Percentiles rank a stretch among this genome's conserved stretches.
phyloP scores from a whole-genome alignment of 1,140 invertebrate genomes.

The Stegodyphus mimosarum region DNA sequence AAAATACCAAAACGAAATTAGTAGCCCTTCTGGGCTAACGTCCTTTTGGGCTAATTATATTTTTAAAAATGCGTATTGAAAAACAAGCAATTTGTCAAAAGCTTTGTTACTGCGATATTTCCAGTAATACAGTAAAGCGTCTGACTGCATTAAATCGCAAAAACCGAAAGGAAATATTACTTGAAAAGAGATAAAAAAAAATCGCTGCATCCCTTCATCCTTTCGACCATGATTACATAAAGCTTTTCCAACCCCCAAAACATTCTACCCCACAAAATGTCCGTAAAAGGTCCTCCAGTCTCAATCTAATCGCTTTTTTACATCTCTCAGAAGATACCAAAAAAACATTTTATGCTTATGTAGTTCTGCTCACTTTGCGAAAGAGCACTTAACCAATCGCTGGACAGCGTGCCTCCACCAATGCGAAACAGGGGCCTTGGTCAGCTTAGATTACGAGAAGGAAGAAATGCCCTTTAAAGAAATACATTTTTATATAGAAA shows the following conservation, averaged over 20 bases:
- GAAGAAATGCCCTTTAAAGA: conserved; percentile 54
- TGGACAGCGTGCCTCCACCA: conserved; percentile 32
- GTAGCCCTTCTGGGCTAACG: too few species aligned
- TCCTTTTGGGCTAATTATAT: too few species aligned
- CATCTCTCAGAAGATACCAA: conserved; percentile 32
- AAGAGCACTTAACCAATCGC: conserved; percentile 58
- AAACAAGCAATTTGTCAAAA: too few species aligned
- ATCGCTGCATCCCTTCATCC: not conserved
- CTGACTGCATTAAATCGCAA: too few species aligned
- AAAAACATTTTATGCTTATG: conserved; percentile 55
- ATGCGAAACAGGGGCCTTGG: conserved; percentile 33
- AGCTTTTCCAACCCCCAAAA: not conserved
- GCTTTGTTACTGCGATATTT: too few species aligned
- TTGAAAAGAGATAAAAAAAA: not conserved
- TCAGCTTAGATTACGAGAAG: conserved; percentile 55
- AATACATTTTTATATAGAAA: conserved; percentile 59
- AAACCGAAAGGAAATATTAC: too few species aligned
- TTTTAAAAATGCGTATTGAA: too few species aligned
- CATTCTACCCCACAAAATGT: not conserved
- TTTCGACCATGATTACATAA: not conserved
- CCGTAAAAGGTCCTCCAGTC: conserved; percentile 41
- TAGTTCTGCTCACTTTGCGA: conserved; percentile 26
- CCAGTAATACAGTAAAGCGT: too few species aligned
- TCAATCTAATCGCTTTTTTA: conserved; percentile 59
- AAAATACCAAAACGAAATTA: too few species aligned